Conservation (phyloP, 92 coral and sea anemone species). For the Phenganax subtilis region DNA sequence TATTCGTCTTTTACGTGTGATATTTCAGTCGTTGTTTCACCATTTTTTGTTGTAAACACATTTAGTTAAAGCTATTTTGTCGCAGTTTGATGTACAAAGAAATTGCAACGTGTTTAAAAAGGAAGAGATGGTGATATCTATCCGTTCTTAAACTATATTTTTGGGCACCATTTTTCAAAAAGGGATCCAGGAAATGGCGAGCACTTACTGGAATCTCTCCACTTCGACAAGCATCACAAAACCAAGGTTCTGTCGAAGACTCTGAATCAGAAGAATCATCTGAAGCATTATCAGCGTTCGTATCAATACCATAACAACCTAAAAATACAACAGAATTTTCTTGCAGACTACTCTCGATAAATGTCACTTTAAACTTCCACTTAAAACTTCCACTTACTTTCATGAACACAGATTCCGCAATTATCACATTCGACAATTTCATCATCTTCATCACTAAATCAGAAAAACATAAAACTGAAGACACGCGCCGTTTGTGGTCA, state of each 20-base stretch:
- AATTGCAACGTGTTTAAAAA: too few relatives aligned
- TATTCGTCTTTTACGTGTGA: too few relatives aligned
- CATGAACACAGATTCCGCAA: constrained; percentile 96
- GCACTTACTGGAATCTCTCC: constrained; percentile 81
- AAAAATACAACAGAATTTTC: neutral
- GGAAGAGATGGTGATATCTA: too few relatives aligned
- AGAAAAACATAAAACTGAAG: constrained; percentile 7
- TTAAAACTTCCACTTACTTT: constrained; percentile 52
- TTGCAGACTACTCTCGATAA: neutral
- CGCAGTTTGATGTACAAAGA: too few relatives aligned
- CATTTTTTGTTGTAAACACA: too few relatives aligned
- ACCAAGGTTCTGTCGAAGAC: constrained; percentile 97
- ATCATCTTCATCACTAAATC: constrained; percentile 94
- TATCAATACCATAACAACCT: constrained; percentile 97
- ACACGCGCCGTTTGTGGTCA: neutral
- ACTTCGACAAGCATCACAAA: constrained; percentile 93
- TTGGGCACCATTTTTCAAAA: too few relatives aligned
- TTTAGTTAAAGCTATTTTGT: too few relatives aligned
- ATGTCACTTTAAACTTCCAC: neutral
- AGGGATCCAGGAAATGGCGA: too few relatives aligned
- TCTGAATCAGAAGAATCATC: constrained; percentile 88
- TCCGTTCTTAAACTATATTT: too few relatives aligned
- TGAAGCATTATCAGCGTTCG: constrained; percentile 73
- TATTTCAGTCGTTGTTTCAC: too few relatives aligned
- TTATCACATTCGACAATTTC: constrained; percentile 96